Base-by-base conservation (phyloP, 2,888 invertebrate genomes). In the Alviniconcha strummeri region DNA sequence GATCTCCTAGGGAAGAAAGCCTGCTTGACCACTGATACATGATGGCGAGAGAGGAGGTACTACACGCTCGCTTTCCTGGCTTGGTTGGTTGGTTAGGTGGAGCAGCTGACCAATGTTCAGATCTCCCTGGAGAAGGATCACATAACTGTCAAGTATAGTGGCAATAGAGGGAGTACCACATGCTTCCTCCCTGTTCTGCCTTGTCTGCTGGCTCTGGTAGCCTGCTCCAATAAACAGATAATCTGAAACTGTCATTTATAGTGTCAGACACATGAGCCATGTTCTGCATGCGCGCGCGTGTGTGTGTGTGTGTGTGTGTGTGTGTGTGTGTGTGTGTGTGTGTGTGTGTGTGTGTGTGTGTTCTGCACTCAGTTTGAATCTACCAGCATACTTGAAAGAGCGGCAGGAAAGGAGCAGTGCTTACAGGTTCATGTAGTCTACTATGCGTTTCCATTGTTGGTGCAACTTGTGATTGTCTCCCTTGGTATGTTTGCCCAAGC, bases 1-100 rank as follows among this genome's bases (percentile, higher is more conserved):
- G 94, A 98, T 98, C 84, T 97, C 90, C 95, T 99, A 88, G 99
- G 99, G 94, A 97, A 98, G 94, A 91, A 93, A 88, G 92, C 93
- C 71, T 89, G 92, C 81, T 91, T 89, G 57, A 85, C 82, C n/a
- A 84, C 95, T 69, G 13, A 87, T 84, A 13, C 74, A 72, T 64
- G 82, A 77, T 2, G 82, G 77, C 19, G 15, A 55, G 15, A 9
- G 56, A 55, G 69, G 69, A 64, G 67, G 67, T 67, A 55, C 8
- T 11, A 60, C 13, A 13, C 60, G 8, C 13, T 13, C 13, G 60
- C 60, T 60, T 60, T 60, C 9, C 13, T 8, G 7, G 76, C 55
- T 54, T n/a, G 55, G 4, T 17, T 54, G 54, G 19, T 9, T 71
- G 71, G 57, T 19, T n/a, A 17, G 13, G 69, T 17, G 69, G 17